phyloP scores from a whole-genome alignment of 2,888 invertebrate genomes.

The Blastobasis adustella region DNA sequence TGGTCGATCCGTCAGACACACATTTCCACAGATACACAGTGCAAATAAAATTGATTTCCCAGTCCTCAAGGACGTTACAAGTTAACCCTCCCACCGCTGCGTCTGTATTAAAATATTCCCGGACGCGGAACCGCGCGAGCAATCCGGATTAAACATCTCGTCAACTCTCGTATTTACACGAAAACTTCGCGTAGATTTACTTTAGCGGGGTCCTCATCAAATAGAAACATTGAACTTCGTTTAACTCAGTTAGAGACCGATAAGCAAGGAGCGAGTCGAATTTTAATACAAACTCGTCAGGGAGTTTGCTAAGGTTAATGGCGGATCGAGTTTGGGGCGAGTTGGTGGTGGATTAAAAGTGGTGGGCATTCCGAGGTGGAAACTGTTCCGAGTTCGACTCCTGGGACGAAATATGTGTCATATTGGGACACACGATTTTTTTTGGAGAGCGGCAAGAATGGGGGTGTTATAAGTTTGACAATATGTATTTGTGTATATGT shows the following conservation, averaged over 20 bases:
- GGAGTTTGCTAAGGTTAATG: conserved; percentile 22
- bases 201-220: conserved; percentile 42
- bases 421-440: too few relatives aligned
- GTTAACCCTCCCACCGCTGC: too few relatives aligned
- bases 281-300: conserved; percentile 36
- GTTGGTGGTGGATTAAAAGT: conserved; percentile 1
- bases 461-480: too few relatives aligned
- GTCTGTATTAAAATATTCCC: conserved; percentile 20
- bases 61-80: too few relatives aligned
- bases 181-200: conserved; percentile 40
- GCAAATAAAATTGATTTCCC: too few relatives aligned
- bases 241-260: conserved; percentile 46
- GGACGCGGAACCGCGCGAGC: conserved; percentile 21
- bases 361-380: neutral
- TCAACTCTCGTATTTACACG: conserved; percentile 42
- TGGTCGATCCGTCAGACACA: too few relatives aligned
- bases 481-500: too few relatives aligned
- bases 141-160: conserved; percentile 12
- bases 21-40: too few relatives aligned
- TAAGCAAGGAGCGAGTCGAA: conserved; percentile 43
- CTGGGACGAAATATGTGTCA: too few relatives aligned
- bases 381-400: too few relatives aligned
- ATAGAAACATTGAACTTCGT: conserved; percentile 46
- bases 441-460: too few relatives aligned
- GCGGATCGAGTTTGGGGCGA: conserved; percentile 10